These are phyloP conservation scores for Heliconius erato DNA, from an alignment of 2,888 invertebrate species.

Conservation along the genomic window DNA sequence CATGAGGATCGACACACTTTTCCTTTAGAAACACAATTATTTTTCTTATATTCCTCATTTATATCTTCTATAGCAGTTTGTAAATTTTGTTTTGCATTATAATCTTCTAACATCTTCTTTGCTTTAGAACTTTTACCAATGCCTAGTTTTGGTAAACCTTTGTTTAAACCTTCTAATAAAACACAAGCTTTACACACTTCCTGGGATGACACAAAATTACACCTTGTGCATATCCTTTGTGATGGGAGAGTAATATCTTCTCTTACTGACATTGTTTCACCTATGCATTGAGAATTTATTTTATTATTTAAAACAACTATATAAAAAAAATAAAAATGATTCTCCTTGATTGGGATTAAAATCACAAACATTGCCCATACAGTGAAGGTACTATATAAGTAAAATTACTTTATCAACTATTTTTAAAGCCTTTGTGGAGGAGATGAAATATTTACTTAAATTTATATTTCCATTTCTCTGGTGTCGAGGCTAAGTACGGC, in stretches of 20 bases:
- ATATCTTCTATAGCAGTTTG: slow-evolving; percentile 63
- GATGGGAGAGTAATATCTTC: slow-evolving; percentile 93
- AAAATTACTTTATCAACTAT: too few species aligned
- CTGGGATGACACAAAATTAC: slow-evolving; percentile 97
- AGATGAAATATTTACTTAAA: too few species aligned
- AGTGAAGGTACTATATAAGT: too few species aligned
- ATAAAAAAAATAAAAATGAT: not conserved
- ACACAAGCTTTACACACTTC: slow-evolving; percentile 98
- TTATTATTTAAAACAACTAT: not conserved
- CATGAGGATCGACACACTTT: slow-evolving; percentile 58
- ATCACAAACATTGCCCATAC: too few species aligned
- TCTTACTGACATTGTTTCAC: slow-evolving; percentile 94
- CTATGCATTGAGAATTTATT: slow-evolving; percentile 73
- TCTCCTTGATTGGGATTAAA: too few species aligned
- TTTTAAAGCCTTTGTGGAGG: too few species aligned
- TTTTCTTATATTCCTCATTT: slow-evolving; percentile 58
- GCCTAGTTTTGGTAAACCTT: slow-evolving; percentile 95
- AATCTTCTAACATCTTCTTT: slow-evolving; percentile 87
- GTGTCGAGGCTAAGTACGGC: too few species aligned
- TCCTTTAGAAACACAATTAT: slow-evolving; percentile 54
- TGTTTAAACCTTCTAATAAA: slow-evolving; percentile 97
- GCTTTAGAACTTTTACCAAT: slow-evolving; percentile 95
- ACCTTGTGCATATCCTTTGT: slow-evolving; percentile 92
- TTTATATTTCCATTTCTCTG: too few species aligned
- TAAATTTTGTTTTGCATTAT: slow-evolving; percentile 67